A percentile compares a stretch with the other conserved stretches of the same genome.
phyloP scores from a whole-genome alignment of 2,888 invertebrate species.

The Dione juno region DNA sequence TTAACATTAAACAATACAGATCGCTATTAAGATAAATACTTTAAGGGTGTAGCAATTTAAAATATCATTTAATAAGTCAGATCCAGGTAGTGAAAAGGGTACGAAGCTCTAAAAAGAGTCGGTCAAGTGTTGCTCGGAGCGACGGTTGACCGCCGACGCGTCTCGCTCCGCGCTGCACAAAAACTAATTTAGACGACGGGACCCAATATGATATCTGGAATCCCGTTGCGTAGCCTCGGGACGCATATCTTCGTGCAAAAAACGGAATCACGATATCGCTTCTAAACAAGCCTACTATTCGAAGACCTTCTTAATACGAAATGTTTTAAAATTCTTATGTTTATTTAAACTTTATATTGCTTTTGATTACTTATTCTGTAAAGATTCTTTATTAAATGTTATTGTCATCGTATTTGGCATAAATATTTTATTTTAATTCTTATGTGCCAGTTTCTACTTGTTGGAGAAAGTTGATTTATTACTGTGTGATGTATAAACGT shows the following conservation, averaged over 20 bases:
- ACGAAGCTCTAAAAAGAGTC: constrained; percentile 63
- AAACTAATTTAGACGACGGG: constrained; percentile 79
- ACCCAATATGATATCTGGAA: constrained; percentile 79
- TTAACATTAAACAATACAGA: constrained; percentile 6
- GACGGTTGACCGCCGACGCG: constrained; percentile 62
- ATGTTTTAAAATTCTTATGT: not conserved
- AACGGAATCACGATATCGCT: constrained; percentile 24
- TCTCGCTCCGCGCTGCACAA: constrained; percentile 67
- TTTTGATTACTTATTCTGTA: constrained; percentile 12
- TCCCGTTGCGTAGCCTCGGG: constrained; percentile 77
- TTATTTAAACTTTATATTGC: not conserved
- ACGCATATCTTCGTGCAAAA: constrained; percentile 29
- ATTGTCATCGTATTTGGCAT: no score
- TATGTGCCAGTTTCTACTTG: not conserved
- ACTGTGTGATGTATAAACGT: not conserved
- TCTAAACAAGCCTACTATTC: constrained; percentile 18
- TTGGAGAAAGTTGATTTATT: not conserved
- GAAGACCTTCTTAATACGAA: constrained; percentile 1
- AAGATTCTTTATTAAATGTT: not conserved
- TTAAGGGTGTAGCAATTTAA: constrained; percentile 23
- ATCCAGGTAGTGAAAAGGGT: constrained; percentile 77
- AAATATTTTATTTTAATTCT: no score
- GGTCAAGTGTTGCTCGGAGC: constrained; percentile 66
- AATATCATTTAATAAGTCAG: constrained; percentile 40
- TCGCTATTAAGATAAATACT: constrained; percentile 25